A percentile compares a stretch with the other conserved stretches of the same genome.
These are phyloP conservation scores for Sisyra nigra DNA, from an alignment of 2,888 invertebrate genomes.

Conservation along the genomic window DNA sequence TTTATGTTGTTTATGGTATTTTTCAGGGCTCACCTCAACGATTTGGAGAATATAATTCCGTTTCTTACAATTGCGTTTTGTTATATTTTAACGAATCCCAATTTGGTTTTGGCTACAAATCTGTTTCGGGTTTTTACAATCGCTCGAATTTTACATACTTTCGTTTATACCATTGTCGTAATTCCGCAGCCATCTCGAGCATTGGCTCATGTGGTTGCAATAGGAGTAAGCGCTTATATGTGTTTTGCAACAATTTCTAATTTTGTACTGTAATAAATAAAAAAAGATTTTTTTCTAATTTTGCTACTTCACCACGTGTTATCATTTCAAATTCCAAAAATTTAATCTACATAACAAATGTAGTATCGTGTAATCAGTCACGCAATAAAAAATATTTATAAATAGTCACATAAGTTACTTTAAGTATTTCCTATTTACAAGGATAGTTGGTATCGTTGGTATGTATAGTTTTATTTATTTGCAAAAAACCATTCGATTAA, in stretches of 20 bases:
- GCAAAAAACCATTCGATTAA: too few species aligned
- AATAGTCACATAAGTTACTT: too few species aligned
- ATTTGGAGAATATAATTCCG: slow-evolving; percentile 52
- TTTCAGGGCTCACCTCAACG: slow-evolving; percentile 50
- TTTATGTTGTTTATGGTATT: neutral
- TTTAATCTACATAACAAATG: neutral
- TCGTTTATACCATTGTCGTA: slow-evolving; percentile 44
- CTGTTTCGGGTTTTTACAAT: slow-evolving; percentile 39
- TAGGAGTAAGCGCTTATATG: slow-evolving; percentile 32
- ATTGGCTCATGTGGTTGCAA: slow-evolving; percentile 28
- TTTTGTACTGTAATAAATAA: neutral
- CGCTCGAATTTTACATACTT: slow-evolving; percentile 40
- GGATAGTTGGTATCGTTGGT: too few species aligned
- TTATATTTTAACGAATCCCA: slow-evolving; percentile 43
- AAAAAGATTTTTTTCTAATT: neutral
- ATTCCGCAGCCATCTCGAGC: slow-evolving; percentile 41
- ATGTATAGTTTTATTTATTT: too few species aligned
- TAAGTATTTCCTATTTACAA: too few species aligned
- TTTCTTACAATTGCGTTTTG: slow-evolving; percentile 44
- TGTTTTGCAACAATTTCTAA: slow-evolving; percentile 15
- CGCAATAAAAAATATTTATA: too few species aligned
- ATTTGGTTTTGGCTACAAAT: slow-evolving; percentile 28
- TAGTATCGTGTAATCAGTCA: neutral
- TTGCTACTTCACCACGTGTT: neutral
- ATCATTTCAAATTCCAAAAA: neutral